Evolutionary conservation across 2,797 vertebrate species (phyloP), one percentile per base, ranked within the genome.

Genomic region (Hemibagrus guttatus): DNA sequence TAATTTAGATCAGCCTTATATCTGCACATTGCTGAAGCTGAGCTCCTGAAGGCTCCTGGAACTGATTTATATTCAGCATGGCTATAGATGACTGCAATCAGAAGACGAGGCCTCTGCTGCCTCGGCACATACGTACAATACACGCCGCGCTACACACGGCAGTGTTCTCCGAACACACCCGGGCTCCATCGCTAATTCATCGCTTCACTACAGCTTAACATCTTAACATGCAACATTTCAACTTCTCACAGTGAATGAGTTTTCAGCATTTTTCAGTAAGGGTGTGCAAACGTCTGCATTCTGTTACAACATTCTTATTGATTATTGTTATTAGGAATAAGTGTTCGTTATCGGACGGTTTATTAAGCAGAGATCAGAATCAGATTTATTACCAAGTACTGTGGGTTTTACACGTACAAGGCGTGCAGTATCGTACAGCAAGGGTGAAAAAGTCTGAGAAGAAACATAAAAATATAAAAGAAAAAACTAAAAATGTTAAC

Each of bases 1-100:
- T 88, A 82, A 83, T 88, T 83, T 88, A 88, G 87, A 88, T 85
- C 84, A 76, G 42, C 84, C 87, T 85, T 88, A 76, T 85, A 88
- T 66, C 58, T 81, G 84, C 87, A 88, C 87, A 83, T 83, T 88
- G 84, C 87, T 88, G 82, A 85, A 80, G 81, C 71, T 49, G 61
- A 63, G 59, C 81, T 83, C 72, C 42, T 68, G 71, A 85, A 71
- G 71, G 58, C 87, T 81, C 83, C 84, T 68, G 52, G 83, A 75
- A 66, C 76, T 59, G 87, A 82, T 88, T 88, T 88, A 85, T 83
- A 82, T 88, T 88, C 59, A 75, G 84, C 83, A 75, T 46, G 76
- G 61, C 28, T 74, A 85, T 69, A 85, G 68, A 74, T 63, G 68
- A 74, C 58, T 31, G 6, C 23, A n/a, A 58, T 81, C 42, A 31